Evolutionary conservation across 2,113 vertebrate species (phyloP), one percentile per base, ranked within the genome.

Genomic region (Odobenus rosmarus): DNA sequence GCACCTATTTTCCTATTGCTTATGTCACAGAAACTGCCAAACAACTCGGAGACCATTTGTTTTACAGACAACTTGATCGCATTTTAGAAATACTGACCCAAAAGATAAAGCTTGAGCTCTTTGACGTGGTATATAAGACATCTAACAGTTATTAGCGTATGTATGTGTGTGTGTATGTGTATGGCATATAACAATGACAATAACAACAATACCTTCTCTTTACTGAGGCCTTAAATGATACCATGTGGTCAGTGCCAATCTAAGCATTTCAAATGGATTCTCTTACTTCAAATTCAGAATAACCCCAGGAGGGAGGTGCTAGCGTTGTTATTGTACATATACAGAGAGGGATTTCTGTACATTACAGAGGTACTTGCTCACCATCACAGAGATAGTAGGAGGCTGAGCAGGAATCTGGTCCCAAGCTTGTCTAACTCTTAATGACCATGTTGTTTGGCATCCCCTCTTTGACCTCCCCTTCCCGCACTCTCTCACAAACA

Each of bases 31-130:
- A 93, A 79, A 55, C 61, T 87, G 55, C 15, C 26, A 55, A 55
- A 55, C 7, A 33, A 87, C 31, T 39, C 24, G 49, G 86, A 23
- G 18, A 59, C 31, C 14, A 31, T 82, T 92, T 84, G 15, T 72
- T 51, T 71, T 19, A 77, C 1, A 69, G 59, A 72, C 24, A 90
- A 51, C 49, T 1, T 4, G 39, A 39, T 72, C 9, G 18, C 7
- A 21, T 87, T 80, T 94, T 92, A 87, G 93, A 87, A 92, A 90
- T n/a, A 69, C 0, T 42, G 51, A 64, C 46, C n/a, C 92, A 21
- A 46, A 81, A 79, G 72, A 79, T 28, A 77, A 84, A 26, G 64
- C n/a, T 31, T 23, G 42, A 81, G 11, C 49, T 62, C 39, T 76
- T 31, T 9, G 36, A 77, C 26, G 3, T 42, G 74, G 53, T 13